Conservation (phyloP, 2,113 vertebrate genomes). For the Pongo pygmaeus region DNA sequence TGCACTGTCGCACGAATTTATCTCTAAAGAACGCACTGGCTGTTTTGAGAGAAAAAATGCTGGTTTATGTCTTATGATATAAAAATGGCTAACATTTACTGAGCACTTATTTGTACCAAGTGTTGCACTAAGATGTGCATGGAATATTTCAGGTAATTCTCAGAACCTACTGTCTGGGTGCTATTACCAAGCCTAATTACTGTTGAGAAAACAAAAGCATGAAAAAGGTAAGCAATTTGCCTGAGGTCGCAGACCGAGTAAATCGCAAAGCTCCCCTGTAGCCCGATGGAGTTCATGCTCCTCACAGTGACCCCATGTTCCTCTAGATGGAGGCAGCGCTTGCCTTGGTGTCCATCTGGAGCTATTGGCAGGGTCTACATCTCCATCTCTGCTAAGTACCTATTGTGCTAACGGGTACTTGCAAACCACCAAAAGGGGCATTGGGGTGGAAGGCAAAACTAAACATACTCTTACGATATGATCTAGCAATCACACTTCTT, state of each 20-base stretch:
- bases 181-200: neutral
- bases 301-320: neutral
- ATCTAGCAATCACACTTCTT: neutral
- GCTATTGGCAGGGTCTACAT: neutral
- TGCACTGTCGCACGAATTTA: neutral
- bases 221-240: neutral
- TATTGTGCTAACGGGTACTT: neutral
- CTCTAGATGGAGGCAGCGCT: neutral
- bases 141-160: neutral
- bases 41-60: neutral
- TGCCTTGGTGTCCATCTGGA: neutral
- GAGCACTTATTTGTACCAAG: neutral
- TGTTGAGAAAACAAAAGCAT: neutral
- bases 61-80: neutral
- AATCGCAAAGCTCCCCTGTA: neutral
- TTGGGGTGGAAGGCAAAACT: neutral
- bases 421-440: neutral
- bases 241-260: neutral
- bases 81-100: neutral
- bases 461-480: neutral
- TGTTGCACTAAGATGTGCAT: neutral
- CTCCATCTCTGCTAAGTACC: neutral
- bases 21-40: neutral
- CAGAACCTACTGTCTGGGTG: neutral
- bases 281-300: no score